Base-by-base conservation (phyloP, 2,797 vertebrate genomes). In the Aphelocoma californica region DNA sequence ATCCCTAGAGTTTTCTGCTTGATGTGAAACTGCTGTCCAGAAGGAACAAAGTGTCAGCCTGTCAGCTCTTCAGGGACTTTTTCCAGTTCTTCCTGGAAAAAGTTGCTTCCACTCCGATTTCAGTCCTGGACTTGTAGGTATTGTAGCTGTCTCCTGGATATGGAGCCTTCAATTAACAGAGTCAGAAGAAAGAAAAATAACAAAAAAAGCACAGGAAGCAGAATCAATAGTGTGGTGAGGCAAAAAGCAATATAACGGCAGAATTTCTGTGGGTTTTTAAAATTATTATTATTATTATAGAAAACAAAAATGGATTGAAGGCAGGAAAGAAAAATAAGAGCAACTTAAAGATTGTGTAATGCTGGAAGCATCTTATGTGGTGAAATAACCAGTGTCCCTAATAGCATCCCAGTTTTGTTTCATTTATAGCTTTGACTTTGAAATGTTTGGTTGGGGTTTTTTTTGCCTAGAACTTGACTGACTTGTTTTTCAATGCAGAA, bases 401-500 rank as follows among this genome's bases (percentile, higher is more conserved):
- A 80, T 67, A 93, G 57, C 44, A 65, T 75, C 71, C 17, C 10
- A 9, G 61, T 92, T 81, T 75, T 73, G 18, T 79, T 90, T 91
- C 73, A 26, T 69, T 86, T 97, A 70, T 81, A 73, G 51, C 56
- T 93, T 75, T 94, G 77, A 71, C 62, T 84, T 94, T 89, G 64
- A 75, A 93, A 92, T 51, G 10, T 73, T 84, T 42, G 21, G 12
- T 71, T 38, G 6, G 7, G 14, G 3, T 14, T 79, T 58, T 40
- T 79, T 90, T 90, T 86, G 48, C 61, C 61, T 90, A 64, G 60
- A 86, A 81, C 45, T 88, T 50, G 66, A 82, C 70, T 60, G 88
- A 86, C 70, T 84, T 90, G 67, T 93, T 95, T 96, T 92, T 75
- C 89, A 79, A 53, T 73, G 62, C 77, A 81, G 66, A 92, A 84